Percentiles rank a stretch among this genome's conserved stretches.
phyloP scores from a whole-genome alignment of 2,797 vertebrate species.

The Trachops cirrhosus region DNA sequence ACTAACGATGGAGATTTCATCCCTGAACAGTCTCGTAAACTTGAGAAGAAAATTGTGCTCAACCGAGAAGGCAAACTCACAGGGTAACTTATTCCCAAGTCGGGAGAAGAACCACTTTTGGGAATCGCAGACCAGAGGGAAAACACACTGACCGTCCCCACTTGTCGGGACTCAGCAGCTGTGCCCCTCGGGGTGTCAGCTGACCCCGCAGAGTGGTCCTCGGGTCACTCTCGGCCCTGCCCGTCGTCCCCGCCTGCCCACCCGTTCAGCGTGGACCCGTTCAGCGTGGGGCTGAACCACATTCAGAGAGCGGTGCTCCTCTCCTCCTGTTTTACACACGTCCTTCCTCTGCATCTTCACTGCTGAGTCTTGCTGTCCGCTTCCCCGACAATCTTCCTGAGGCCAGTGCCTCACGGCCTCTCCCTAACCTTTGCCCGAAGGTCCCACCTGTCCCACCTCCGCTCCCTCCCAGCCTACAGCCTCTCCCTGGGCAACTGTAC shows the following conservation, averaged over 20 bases:
- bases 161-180: background rate
- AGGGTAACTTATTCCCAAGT: background rate
- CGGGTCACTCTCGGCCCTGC: too few species aligned
- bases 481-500: background rate
- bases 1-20: background rate
- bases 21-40: background rate
- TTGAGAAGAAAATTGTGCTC: background rate
- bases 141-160: background rate
- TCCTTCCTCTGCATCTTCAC: background rate
- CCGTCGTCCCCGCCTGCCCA: too few species aligned
- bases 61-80: background rate
- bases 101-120: background rate
- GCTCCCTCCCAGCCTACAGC: background rate
- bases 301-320: fast-evolving
- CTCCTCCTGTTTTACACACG: background rate
- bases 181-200: background rate
- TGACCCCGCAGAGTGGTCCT: background rate
- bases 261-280: background rate
- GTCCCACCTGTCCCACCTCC: background rate
- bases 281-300: background rate
- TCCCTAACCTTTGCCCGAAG: background rate
- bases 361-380: background rate
- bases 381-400: background rate
- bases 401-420: background rate
- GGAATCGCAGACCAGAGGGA: background rate